Percentiles rank a stretch among this genome's conserved stretches.
Evolutionary conservation across 2,113 vertebrate species (phyloP).

Genomic region (Vulpes vulpes): DNA sequence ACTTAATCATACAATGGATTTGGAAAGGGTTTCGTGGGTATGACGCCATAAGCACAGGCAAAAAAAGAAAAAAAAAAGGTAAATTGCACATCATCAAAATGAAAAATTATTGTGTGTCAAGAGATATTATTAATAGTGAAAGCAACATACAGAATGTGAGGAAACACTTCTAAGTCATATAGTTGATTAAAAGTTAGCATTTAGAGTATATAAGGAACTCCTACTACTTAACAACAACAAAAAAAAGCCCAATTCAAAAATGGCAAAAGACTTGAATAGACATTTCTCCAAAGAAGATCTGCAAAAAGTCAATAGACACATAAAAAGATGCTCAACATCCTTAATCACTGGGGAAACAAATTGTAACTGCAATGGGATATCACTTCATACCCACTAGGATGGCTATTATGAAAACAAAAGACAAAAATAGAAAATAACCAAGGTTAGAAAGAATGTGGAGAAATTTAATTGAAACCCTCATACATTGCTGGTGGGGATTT

Average conservation of each 20-base stretch:
- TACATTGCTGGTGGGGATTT: background rate
- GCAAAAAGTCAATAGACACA: background rate
- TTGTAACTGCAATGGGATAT: background rate
- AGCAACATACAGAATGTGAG: background rate
- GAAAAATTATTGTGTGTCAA: background rate
- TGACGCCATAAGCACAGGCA: background rate
- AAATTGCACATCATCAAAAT: background rate
- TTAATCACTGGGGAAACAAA: background rate
- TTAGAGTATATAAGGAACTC: background rate
- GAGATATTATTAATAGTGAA: background rate
- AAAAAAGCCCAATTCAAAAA: background rate
- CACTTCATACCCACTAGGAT: background rate
- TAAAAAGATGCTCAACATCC: background rate
- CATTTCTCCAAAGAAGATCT: background rate
- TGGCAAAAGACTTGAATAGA: background rate
- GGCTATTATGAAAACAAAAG: background rate
- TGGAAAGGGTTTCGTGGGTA: background rate
- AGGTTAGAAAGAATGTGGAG: background rate
- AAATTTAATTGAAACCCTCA: background rate
- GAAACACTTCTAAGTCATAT: background rate
- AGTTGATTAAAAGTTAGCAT: background rate
- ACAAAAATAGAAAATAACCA: background rate
- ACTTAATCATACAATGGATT: background rate
- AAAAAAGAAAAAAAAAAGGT: background rate
- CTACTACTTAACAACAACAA: background rate